Percentiles rank a stretch among this genome's conserved stretches.
Conservation (phyloP, 2,113 vertebrate species). For the Phoxinus phoxinus region DNA sequence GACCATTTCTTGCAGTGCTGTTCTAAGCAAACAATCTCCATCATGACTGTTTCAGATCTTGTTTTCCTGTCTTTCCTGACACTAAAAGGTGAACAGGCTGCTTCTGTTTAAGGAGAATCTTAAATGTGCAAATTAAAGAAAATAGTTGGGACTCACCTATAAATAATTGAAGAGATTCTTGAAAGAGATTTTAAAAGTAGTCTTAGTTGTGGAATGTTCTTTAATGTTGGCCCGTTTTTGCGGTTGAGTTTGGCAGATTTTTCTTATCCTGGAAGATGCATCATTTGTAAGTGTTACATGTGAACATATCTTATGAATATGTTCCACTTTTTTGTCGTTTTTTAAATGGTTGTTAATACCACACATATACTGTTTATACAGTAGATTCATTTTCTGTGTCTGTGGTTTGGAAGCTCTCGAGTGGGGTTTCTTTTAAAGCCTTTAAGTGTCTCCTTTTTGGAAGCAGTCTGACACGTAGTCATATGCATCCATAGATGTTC, state of each 20-base stretch:
- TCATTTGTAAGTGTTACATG: background rate
- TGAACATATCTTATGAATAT: background rate
- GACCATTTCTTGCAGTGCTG: background rate
- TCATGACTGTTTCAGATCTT: constrained; percentile 12
- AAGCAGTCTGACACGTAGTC: background rate
- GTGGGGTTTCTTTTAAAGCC: background rate
- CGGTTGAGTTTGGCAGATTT: background rate
- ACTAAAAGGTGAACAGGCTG: background rate
- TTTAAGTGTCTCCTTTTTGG: background rate
- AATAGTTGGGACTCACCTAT: constrained; percentile 16
- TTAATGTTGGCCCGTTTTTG: background rate
- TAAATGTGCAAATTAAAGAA: constrained; percentile 7
- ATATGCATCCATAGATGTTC: background rate
- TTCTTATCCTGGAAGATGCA: background rate
- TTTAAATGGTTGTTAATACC: background rate
- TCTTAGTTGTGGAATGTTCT: background rate
- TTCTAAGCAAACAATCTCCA: background rate
- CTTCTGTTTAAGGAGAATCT: background rate
- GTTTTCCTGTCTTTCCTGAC: background rate
- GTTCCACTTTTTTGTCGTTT: background rate
- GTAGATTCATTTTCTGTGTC: background rate
- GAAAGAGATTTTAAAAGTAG: background rate
- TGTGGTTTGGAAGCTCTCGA: background rate
- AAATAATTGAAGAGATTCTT: constrained; percentile 13
- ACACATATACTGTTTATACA: background rate